A percentile compares a stretch with the other conserved stretches of the same genome.
Evolutionary conservation across 2,797 vertebrate genomes (phyloP).

Genomic region (Antrozous pallidus): DNA sequence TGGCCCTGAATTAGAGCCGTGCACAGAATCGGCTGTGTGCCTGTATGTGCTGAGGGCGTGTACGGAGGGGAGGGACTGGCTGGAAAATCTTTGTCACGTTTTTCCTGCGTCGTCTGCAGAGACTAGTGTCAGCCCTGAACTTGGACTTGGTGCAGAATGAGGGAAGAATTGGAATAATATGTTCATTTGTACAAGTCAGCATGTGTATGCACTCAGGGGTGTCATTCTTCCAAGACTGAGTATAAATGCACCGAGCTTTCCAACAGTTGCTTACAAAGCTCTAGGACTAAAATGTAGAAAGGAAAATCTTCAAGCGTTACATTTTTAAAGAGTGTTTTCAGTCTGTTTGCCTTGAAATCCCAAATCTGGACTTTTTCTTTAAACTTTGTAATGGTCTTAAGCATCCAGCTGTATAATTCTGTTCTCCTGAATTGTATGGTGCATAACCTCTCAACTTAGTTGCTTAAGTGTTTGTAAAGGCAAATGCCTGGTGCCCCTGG

Average conservation of each 20-base stretch:
- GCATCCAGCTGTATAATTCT: constrained; percentile 7
- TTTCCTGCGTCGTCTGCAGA: constrained; percentile 60
- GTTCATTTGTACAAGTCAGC: constrained; percentile 20
- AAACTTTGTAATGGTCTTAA: constrained; percentile 14
- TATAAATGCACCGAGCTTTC: not conserved
- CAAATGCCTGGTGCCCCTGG: not conserved
- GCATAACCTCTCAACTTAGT: not conserved
- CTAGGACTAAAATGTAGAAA: not conserved
- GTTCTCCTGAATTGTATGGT: not conserved
- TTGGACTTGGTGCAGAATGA: constrained; percentile 57
- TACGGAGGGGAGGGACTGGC: constrained; percentile 30
- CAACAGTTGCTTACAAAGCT: not conserved
- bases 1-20: constrained; percentile 52
- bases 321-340: constrained; percentile 16
- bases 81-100: constrained; percentile 77
- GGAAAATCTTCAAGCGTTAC: not conserved
- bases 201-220: not conserved
- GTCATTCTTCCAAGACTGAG: not conserved
- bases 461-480: not conserved
- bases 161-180: constrained; percentile 44
- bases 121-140: constrained; percentile 56
- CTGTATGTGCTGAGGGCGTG: constrained; percentile 54
- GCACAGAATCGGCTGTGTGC: constrained; percentile 65
- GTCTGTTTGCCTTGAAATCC: not conserved
- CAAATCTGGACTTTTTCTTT: constrained; percentile 24